Evolutionary conservation across 92 coral and sea anemone genomes (phyloP).

Genomic region (Siderastrea siderea): DNA sequence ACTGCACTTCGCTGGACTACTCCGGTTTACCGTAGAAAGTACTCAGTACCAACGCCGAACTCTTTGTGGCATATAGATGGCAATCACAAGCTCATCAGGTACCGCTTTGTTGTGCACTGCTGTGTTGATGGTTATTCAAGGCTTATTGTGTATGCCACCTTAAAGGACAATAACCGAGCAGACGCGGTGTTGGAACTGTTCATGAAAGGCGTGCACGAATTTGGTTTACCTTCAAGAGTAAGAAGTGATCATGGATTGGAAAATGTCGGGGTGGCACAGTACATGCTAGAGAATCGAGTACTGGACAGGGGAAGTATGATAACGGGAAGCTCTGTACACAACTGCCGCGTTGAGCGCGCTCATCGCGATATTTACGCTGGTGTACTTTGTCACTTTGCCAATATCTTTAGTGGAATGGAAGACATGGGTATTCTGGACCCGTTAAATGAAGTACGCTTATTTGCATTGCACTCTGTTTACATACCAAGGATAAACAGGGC

Average conservation of each 20-base stretch:
- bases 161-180: slow-evolving; percentile 61
- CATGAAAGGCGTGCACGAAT: slow-evolving; percentile 41
- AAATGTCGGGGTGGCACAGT: slow-evolving; percentile 59
- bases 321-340: slow-evolving; percentile 54
- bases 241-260: slow-evolving; percentile 62
- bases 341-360: slow-evolving; percentile 60
- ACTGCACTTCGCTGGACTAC: slow-evolving; percentile 62
- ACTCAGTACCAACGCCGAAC: slow-evolving; percentile 58
- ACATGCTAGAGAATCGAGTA: slow-evolving; percentile 62
- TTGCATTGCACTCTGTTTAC: slow-evolving; percentile 55
- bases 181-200: slow-evolving; percentile 66
- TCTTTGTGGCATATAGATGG: slow-evolving; percentile 69
- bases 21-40: slow-evolving; percentile 53
- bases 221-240: slow-evolving; percentile 71
- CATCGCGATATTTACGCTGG: slow-evolving; percentile 58
- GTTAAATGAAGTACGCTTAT: slow-evolving; percentile 52
- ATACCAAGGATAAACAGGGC: slow-evolving; percentile 55
- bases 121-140: slow-evolving; percentile 72
- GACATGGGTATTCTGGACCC: slow-evolving; percentile 38
- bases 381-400: slow-evolving; percentile 56
- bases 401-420: slow-evolving; percentile 50
- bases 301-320: slow-evolving; percentile 60
- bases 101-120: slow-evolving; percentile 55
- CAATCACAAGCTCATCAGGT: slow-evolving; percentile 64
- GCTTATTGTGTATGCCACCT: slow-evolving; percentile 48